Conservation (phyloP, 2,888 invertebrate species). For the Noctua pronuba region DNA sequence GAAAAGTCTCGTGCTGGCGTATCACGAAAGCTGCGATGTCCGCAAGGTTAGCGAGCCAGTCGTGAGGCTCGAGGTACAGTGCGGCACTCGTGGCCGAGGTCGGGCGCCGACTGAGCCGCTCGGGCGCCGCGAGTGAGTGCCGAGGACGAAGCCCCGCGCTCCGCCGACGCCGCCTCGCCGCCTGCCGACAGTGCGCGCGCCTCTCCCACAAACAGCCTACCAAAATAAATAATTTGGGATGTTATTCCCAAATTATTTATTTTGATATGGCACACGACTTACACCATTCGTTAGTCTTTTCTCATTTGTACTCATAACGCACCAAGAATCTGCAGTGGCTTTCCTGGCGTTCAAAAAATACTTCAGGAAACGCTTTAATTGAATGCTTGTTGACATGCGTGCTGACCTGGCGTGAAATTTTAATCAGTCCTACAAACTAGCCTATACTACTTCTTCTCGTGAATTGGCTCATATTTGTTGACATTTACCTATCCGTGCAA, state of each 20-base stretch:
- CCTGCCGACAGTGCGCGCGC: conserved; percentile 84
- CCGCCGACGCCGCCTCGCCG: conserved; percentile 71
- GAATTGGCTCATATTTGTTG: not conserved
- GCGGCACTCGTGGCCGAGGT: conserved; percentile 76
- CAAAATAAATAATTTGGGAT: conserved; percentile 60
- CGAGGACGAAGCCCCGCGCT: conserved; percentile 82
- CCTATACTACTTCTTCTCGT: not conserved
- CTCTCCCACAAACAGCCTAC: conserved; percentile 74
- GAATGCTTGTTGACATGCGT: conserved; percentile 2
- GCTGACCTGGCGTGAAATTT: not conserved
- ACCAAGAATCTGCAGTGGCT: not conserved
- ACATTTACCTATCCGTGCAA: not conserved
- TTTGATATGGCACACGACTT: conserved; percentile 69
- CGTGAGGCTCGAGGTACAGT: conserved; percentile 72
- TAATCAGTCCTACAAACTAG: conserved; percentile 11
- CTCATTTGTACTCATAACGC: conserved; percentile 6
- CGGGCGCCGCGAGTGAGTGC: conserved; percentile 82
- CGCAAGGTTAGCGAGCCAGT: conserved; percentile 79
- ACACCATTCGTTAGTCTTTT: conserved; percentile 32
- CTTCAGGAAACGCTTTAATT: not conserved
- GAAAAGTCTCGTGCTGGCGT: conserved; percentile 69
- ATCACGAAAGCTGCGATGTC: conserved; percentile 77
- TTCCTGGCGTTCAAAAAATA: not conserved
- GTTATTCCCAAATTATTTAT: conserved; percentile 72
- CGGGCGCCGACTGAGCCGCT: conserved; percentile 84